Conservation (phyloP, 35 echinoderm and acorn worm species). For the Chiridota heheva region DNA sequence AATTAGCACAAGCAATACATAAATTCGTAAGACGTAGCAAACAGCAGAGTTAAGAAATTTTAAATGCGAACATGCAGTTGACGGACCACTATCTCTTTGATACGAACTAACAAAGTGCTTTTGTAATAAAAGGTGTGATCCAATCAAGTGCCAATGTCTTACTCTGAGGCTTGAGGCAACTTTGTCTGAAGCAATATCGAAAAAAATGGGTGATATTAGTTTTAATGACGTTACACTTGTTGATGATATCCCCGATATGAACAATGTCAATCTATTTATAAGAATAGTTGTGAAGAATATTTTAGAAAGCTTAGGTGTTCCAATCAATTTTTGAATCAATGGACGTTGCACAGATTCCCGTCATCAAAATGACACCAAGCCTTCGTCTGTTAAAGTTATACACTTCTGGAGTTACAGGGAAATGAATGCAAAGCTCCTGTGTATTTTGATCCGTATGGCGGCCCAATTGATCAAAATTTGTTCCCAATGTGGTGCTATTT, state of each 20-base stretch:
- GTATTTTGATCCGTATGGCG: constrained; percentile 31
- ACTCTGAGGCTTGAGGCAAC: not conserved
- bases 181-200: not conserved
- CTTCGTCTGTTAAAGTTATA: not conserved
- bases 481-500: not conserved
- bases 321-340: constrained; percentile 5
- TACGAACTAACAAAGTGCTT: not conserved
- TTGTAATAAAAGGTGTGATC: not conserved
- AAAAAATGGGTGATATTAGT: not conserved
- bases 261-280: constrained; percentile 8
- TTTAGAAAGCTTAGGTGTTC: not conserved
- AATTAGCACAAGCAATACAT: constrained; percentile 1
- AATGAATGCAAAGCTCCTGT: constrained; percentile 27
- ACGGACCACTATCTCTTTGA: not conserved
- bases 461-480: constrained; percentile 20
- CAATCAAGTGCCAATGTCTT: not conserved
- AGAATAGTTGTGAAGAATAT: not conserved
- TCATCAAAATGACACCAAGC: not conserved
- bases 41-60: not conserved
- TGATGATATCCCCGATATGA: not conserved
- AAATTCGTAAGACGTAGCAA: constrained; percentile 24
- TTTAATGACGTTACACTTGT: constrained; percentile 24
- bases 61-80: not conserved
- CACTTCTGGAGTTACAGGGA: constrained; percentile 43
- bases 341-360: not conserved